Conservation (phyloP, 1,140 invertebrate species). For the Ips nitidus region DNA sequence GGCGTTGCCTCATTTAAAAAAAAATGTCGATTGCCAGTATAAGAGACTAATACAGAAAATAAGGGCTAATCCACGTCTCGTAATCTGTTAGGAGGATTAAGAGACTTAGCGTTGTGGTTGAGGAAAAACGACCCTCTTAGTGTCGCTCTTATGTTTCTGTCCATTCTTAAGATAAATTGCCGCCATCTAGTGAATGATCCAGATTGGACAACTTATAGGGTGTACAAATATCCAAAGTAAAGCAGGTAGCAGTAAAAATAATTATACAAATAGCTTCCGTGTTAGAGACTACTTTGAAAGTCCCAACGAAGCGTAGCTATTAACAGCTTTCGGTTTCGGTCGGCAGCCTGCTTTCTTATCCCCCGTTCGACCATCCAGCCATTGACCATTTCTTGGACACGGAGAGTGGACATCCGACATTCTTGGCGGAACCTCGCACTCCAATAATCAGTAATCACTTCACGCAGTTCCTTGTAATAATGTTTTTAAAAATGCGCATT, state of each 20-base stretch:
- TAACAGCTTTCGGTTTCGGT: conserved; percentile 41
- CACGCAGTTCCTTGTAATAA: conserved; percentile 33
- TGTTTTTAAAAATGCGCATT: conserved; percentile 36
- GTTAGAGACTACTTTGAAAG: conserved; percentile 38
- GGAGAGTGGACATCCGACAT: conserved; percentile 38
- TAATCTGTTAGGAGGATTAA: conserved; percentile 23
- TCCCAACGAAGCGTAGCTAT: conserved; percentile 39
- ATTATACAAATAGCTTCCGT: conserved; percentile 29
- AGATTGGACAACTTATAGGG: too few species aligned
- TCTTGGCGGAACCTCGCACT: conserved; percentile 37
- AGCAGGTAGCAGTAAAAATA: not conserved
- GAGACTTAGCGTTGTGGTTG: conserved; percentile 16
- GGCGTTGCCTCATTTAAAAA: too few species aligned
- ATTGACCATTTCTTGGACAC: conserved; percentile 40
- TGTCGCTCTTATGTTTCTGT: conserved; percentile 26
- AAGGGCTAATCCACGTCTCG: conserved; percentile 3
- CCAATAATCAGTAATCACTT: conserved; percentile 36
- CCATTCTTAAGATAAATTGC: conserved; percentile 29
- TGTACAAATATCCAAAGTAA: too few species aligned
- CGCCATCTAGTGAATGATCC: not conserved
- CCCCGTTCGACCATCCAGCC: conserved; percentile 32
- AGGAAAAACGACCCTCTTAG: conserved; percentile 28
- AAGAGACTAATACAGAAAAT: conserved; percentile 1
- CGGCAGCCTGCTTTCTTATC: conserved; percentile 39
- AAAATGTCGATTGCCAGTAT: not conserved